These are phyloP conservation scores for Ceratosolen fusciceps DNA, from an alignment of 1,140 invertebrate species.

Conservation along the genomic window DNA sequence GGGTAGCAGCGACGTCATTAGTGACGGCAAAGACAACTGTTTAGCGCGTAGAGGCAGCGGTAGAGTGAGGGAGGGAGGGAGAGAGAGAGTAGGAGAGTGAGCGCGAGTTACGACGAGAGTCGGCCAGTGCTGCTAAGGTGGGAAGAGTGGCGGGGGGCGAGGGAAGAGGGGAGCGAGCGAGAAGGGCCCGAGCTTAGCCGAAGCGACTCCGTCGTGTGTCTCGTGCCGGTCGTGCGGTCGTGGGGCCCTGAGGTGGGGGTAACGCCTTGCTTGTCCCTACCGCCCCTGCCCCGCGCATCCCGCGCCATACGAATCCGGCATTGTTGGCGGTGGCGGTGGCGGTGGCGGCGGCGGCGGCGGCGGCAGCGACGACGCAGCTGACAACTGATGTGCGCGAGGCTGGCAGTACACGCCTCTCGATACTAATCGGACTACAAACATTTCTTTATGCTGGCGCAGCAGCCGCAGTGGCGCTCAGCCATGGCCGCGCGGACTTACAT, in stretches of 20 bases:
- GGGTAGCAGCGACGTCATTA: neutral
- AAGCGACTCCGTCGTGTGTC: neutral
- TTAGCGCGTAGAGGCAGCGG: neutral
- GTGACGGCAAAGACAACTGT: conserved; percentile 27
- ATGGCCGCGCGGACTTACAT: conserved; percentile 7
- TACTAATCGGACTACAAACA: conserved; percentile 48
- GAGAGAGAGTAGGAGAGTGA: neutral
- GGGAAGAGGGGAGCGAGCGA: neutral
- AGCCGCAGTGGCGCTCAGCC: conserved; percentile 11
- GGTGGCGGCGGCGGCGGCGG: neutral
- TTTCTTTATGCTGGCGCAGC: conserved; percentile 32
- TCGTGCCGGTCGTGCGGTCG: conserved; percentile 16
- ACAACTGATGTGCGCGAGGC: conserved; percentile 47
- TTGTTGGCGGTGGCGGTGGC: too few relatives aligned
- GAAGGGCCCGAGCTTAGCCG: neutral
- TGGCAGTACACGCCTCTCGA: conserved; percentile 43
- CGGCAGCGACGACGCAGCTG: conserved; percentile 35
- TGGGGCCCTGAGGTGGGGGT: neutral
- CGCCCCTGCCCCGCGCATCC: neutral
- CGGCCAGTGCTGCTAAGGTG: too few relatives aligned
- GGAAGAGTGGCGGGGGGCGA: too few relatives aligned
- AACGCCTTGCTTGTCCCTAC: conserved; percentile 48
- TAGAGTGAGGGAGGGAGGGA: conserved; percentile 12
- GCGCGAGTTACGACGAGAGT: neutral
- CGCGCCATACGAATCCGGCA: neutral